Evolutionary conservation across 2,888 invertebrate species (phyloP).

Genomic region (Amphipoea lucens): DNA sequence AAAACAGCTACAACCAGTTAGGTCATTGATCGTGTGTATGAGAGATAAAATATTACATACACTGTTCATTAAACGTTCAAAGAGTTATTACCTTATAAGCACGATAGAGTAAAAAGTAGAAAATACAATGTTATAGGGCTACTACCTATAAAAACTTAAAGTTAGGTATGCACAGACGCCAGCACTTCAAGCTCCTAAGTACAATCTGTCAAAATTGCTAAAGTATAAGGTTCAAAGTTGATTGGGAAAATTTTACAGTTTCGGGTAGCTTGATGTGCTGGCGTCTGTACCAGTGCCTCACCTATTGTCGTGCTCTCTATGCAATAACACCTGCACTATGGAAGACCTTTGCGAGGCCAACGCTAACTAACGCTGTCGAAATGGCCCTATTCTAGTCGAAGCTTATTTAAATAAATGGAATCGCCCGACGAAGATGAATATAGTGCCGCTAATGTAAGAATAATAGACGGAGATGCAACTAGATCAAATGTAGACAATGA

Average conservation of each 20-base stretch:
- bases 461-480: slow-evolving; percentile 15
- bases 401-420: too few species aligned
- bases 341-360: too few species aligned
- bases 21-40: slow-evolving; percentile 63
- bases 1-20: slow-evolving; percentile 57
- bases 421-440: too few species aligned
- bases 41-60: slow-evolving; percentile 44
- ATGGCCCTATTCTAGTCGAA: too few species aligned
- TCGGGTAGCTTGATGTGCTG: too few species aligned
- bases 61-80: slow-evolving; percentile 11
- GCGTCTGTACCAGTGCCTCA: not conserved
- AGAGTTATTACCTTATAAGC: slow-evolving; percentile 11
- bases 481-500: not conserved
- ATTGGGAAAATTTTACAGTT: too few species aligned
- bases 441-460: not conserved
- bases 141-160: not conserved
- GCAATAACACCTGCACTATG: not conserved
- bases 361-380: too few species aligned
- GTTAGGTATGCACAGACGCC: too few species aligned
- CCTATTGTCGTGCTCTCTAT: not conserved
- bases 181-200: too few species aligned
- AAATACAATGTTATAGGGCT: slow-evolving; percentile 3
- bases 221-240: too few species aligned
- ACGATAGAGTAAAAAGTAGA: slow-evolving; percentile 11
- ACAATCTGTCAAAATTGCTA: too few species aligned